Evolutionary conservation across 2,888 invertebrate genomes (phyloP).

Genomic region (Lingula anatina): DNA sequence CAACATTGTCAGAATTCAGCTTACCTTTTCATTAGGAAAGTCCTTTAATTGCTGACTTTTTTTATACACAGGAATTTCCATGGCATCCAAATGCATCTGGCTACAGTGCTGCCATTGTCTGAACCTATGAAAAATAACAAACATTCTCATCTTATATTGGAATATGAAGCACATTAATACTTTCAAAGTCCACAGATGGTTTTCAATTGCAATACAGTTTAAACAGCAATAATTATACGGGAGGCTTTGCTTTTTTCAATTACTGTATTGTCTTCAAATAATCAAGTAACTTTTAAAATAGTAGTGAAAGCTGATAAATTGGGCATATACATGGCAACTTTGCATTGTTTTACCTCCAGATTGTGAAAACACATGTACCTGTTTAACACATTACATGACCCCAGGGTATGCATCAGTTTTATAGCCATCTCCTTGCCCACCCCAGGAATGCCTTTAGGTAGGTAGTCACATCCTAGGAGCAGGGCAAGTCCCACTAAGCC

Average conservation of each 20-base stretch:
- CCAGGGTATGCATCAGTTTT: slow-evolving; percentile 52
- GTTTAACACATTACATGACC: slow-evolving; percentile 19
- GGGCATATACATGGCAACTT: too few relatives aligned
- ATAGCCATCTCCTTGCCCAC: slow-evolving; percentile 72
- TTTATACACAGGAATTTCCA: slow-evolving; percentile 21
- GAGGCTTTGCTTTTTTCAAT: too few relatives aligned
- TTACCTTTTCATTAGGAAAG: slow-evolving; percentile 35
- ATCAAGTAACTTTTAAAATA: too few relatives aligned
- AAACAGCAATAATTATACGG: too few relatives aligned
- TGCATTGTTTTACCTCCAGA: too few relatives aligned
- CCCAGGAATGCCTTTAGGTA: slow-evolving; percentile 65
- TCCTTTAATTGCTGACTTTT: slow-evolving; percentile 23
- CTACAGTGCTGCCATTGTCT: slow-evolving; percentile 19
- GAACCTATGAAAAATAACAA: slow-evolving; percentile 15
- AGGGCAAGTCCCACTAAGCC: slow-evolving; percentile 80
- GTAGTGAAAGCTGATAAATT: too few relatives aligned
- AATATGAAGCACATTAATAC: too few relatives aligned
- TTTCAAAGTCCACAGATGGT: too few relatives aligned
- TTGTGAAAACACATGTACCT: slow-evolving; percentile 29
- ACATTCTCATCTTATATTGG: not conserved
- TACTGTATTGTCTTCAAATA: too few relatives aligned
- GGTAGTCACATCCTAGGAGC: slow-evolving; percentile 83
- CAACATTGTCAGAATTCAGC: too few relatives aligned
- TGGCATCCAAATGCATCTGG: slow-evolving; percentile 16
- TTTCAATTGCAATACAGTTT: too few relatives aligned